Base-by-base conservation (phyloP, 2,113 vertebrate species). In the Procavia capensis region DNA sequence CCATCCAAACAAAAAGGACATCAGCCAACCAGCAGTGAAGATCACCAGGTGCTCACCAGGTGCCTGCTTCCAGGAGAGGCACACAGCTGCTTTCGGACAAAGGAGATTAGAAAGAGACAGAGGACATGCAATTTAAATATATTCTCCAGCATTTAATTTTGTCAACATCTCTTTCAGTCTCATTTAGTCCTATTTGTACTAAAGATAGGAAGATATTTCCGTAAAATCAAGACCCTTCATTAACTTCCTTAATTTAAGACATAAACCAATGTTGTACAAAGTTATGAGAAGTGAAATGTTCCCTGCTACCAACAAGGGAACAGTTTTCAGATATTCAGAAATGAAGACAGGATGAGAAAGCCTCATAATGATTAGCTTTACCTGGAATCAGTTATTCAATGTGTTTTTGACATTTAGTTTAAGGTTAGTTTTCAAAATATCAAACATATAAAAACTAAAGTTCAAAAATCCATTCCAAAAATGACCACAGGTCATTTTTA, bases 41-140 rank as follows among this genome's bases (percentile, higher is more conserved):
- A 14, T 24, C 83, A 25, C 17, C 94, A 97, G 94, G 91, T 91
- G 93, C 84, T 80, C 16, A 27, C 68, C 95, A 95, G 97, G 83
- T 94, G 43, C 82, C 39, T 50, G 19, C 41, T 87, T 82, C 74
- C 85, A 14, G 41, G 22, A 43, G 64, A 89, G 85, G 39, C 34
- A 74, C 1, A 8, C 81, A 94, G 31, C 94, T 88, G 91, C 70
- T 85, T 25, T 24, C 68, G 41, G 74, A 74, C n/a, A 54, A 9
- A 66, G 25, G 2, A 59, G 43, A 81, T 61, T 45, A 86, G 41
- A 74, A 34, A 78, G 11, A 27, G 43, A 43, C 75, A 74, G 70
- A 92, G 27, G 47, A 80, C 43, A 11, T 19, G 39, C 19, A 87
- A 50, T 43, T 19, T 22, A 17, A 5, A 22, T 2, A 27, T 78